Evolutionary conservation across 2,888 invertebrate genomes (phyloP).

Genomic region (Cheilosia soror): DNA sequence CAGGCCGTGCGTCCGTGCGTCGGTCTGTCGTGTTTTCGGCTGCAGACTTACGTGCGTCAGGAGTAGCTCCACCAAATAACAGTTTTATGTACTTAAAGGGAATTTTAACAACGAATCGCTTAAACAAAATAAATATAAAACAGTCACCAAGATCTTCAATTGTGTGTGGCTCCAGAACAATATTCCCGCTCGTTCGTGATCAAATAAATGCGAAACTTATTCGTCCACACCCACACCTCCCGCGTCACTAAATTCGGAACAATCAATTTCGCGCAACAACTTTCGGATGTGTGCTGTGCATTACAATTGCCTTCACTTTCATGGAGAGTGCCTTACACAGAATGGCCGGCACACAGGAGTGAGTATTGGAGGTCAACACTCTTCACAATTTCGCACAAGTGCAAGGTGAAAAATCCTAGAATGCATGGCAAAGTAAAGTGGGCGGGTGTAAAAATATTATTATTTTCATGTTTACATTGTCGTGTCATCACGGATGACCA

Average conservation of each 20-base stretch:
- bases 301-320: conserved; percentile 74
- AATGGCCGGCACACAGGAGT: conserved; percentile 17
- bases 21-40: too few species aligned
- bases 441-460: conserved; percentile 21
- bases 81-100: conserved; percentile 62
- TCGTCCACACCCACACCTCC: conserved; percentile 59
- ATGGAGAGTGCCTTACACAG: conserved; percentile 56
- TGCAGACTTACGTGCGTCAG: conserved; percentile 24
- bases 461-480: conserved; percentile 66
- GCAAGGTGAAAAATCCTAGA: conserved; percentile 73
- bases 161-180: conserved; percentile 34
- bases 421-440: conserved; percentile 39
- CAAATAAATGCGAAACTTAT: conserved; percentile 53
- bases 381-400: conserved; percentile 71
- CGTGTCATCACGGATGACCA: conserved; percentile 42
- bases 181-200: conserved; percentile 44
- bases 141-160: conserved; percentile 34
- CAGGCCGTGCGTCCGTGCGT: neutral
- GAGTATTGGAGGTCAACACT: conserved; percentile 69
- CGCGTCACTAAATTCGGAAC: conserved; percentile 71
- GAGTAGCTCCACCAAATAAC: conserved; percentile 41
- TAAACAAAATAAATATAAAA: conserved; percentile 35
- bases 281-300: conserved; percentile 65
- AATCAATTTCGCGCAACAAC: conserved; percentile 72
- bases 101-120: conserved; percentile 58